These are phyloP conservation scores for Fragum fragum DNA, from an alignment of 2,888 invertebrate genomes.

Conservation along the genomic window DNA sequence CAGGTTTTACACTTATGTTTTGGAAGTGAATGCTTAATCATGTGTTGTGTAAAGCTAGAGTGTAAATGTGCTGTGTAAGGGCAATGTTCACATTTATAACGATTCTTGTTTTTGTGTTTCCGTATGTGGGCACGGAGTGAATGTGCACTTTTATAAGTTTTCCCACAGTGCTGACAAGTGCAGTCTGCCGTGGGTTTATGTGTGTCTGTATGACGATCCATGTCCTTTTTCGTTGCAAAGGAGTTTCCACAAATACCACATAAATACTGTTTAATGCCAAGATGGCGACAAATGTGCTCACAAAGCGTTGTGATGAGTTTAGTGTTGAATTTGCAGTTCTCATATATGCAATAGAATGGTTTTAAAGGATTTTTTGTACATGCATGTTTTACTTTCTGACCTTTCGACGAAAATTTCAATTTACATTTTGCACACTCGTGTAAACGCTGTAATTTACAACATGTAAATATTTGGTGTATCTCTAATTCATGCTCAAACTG, in stretches of 20 bases:
- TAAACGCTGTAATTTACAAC: constrained; percentile 33
- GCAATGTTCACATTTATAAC: constrained; percentile 50
- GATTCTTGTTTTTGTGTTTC: constrained; percentile 41
- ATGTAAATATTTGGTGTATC: constrained; percentile 44
- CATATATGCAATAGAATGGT: constrained; percentile 40
- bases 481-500: constrained; percentile 48
- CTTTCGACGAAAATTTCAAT: constrained; percentile 32
- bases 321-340: constrained; percentile 34
- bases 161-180: constrained; percentile 32
- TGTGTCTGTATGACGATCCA: constrained; percentile 52
- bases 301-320: constrained; percentile 39
- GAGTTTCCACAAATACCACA: constrained; percentile 52
- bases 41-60: constrained; percentile 37
- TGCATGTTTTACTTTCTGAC: constrained; percentile 37
- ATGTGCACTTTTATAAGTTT: constrained; percentile 35
- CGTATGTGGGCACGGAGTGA: constrained; percentile 38
- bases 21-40: constrained; percentile 36
- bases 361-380: constrained; percentile 38
- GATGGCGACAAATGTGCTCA: constrained; percentile 52
- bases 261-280: constrained; percentile 53
- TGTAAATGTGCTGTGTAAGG: constrained; percentile 37
- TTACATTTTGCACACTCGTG: constrained; percentile 32
- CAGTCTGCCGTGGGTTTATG: constrained; percentile 46
- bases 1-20: constrained; percentile 42
- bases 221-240: constrained; percentile 52